These are phyloP conservation scores for Galerucella pusilla DNA, from an alignment of 2,888 invertebrate species.

Conservation along the genomic window DNA sequence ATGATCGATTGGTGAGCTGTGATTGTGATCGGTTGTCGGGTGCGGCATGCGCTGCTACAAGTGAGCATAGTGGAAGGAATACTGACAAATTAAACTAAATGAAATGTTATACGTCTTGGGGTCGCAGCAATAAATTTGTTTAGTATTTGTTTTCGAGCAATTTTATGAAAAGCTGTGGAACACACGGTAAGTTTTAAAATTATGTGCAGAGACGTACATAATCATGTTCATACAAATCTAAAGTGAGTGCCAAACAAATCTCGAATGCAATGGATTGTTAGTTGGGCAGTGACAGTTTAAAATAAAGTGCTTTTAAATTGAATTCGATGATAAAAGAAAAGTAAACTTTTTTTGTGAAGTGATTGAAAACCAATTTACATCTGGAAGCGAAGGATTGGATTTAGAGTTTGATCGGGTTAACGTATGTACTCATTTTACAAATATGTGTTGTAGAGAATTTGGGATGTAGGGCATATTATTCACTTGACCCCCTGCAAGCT, in stretches of 20 bases:
- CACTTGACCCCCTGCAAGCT: conserved; percentile 36
- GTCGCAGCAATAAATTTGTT: conserved; percentile 50
- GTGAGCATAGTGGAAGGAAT: conserved; percentile 44
- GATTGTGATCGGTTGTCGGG: conserved; percentile 44
- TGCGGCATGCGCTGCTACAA: conserved; percentile 53
- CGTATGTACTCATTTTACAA: conserved; percentile 51
- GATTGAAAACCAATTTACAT: conserved; percentile 41
- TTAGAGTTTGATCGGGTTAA: conserved; percentile 45
- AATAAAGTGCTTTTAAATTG: conserved; percentile 59
- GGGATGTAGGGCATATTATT: conserved; percentile 40
- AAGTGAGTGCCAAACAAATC: conserved; percentile 56
- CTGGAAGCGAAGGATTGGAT: conserved; percentile 45
- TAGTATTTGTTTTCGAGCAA: conserved; percentile 55
- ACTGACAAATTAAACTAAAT: conserved; percentile 38
- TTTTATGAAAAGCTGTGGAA: conserved; percentile 53
- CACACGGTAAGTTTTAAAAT: conserved; percentile 58
- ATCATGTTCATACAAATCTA: conserved; percentile 51
- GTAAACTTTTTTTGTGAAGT: conserved; percentile 49
- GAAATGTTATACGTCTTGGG: conserved; percentile 37
- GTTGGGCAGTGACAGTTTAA: conserved; percentile 64
- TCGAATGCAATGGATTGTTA: conserved; percentile 48
- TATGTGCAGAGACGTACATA: conserved; percentile 53
- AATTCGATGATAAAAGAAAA: conserved; percentile 51
- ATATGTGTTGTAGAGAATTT: conserved; percentile 44
- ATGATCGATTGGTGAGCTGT: conserved; percentile 5